phyloP scores from a whole-genome alignment of 2,797 vertebrate species.

The Cheirogaleus major region DNA sequence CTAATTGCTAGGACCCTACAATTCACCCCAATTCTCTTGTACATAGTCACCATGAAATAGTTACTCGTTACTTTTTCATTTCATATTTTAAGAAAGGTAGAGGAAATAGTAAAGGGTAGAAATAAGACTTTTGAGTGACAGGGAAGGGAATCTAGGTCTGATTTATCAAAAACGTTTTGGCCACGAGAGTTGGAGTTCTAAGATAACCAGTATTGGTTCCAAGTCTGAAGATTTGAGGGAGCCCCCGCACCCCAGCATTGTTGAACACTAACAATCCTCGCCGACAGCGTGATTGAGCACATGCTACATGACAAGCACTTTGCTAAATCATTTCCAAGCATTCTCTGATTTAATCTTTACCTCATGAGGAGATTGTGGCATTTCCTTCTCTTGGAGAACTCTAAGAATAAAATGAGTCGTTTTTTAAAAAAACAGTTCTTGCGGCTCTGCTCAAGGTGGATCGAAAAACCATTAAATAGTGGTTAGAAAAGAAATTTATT shows the following conservation, averaged over 20 bases:
- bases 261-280: not conserved
- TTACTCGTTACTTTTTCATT: slow-evolving; percentile 7
- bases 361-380: not conserved
- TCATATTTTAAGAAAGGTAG: slow-evolving; percentile 13
- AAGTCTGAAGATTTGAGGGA: not conserved
- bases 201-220: not conserved
- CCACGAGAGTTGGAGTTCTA: not conserved
- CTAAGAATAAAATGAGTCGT: not conserved
- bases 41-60: not conserved
- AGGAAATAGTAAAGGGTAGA: not conserved
- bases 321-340: not conserved
- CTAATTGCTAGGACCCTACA: slow-evolving; percentile 22
- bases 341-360: slow-evolving; percentile 27
- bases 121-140: not conserved
- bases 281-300: not conserved
- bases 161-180: slow-evolving; percentile 22
- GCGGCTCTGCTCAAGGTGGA: not conserved
- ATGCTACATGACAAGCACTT: not conserved
- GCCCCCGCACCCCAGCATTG: not conserved
- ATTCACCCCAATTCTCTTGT: not conserved
- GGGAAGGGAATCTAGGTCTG: not conserved
- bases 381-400: not conserved
- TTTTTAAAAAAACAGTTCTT: not conserved
- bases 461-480: not conserved
- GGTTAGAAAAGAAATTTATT: not conserved